Conservation (phyloP, 2,113 vertebrate species). For the Scartelaos histophorus region DNA sequence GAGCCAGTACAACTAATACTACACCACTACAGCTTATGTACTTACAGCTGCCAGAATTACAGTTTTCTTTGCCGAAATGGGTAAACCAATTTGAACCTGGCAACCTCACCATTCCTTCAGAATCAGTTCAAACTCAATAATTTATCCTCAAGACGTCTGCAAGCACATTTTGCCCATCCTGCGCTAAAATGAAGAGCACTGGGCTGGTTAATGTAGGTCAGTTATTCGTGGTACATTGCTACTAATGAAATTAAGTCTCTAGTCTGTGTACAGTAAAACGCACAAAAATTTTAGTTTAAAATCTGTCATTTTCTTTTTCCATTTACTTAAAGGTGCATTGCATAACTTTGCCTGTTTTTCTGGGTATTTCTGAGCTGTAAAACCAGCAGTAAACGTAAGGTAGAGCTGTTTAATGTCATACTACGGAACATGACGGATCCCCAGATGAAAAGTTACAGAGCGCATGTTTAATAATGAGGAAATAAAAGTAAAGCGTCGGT, state of each 20-base stretch:
- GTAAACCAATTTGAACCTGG: background rate
- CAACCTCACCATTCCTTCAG: background rate
- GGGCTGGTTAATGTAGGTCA: background rate
- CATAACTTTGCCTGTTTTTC: too few species aligned
- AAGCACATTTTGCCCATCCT: background rate
- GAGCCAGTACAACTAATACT: background rate
- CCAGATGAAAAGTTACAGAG: too few species aligned
- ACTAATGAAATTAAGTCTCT: background rate
- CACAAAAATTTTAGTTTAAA: background rate
- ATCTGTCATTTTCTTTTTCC: background rate
- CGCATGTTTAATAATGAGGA: too few species aligned
- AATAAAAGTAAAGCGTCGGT: too few species aligned
- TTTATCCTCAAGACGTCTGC: background rate
- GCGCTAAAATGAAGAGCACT: background rate
- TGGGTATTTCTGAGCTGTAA: too few species aligned
- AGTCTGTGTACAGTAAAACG: background rate
- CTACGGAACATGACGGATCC: too few species aligned
- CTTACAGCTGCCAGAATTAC: background rate
- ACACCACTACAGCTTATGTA: background rate
- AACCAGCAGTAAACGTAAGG: too few species aligned
- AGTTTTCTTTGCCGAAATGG: background rate
- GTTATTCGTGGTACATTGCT: background rate
- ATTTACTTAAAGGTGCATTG: too few species aligned
- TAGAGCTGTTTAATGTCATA: too few species aligned
- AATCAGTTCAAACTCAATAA: background rate